A percentile compares a stretch with the other conserved stretches of the same genome.
phyloP scores from a whole-genome alignment of 2,797 vertebrate genomes.

The Catamblyrhynchus diadema region DNA sequence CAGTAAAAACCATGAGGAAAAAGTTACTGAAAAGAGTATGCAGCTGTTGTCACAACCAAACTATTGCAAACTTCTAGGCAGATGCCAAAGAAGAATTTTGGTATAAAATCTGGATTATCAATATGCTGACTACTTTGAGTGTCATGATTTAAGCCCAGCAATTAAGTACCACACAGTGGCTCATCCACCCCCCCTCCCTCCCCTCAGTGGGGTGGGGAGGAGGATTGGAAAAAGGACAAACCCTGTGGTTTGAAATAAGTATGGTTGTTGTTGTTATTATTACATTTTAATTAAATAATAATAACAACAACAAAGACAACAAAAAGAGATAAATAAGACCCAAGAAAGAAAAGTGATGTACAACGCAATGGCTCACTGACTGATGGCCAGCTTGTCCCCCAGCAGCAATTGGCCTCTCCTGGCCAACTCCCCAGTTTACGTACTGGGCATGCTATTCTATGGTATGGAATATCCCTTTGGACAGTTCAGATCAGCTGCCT shows the following conservation, averaged over 20 bases:
- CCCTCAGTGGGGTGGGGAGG: neutral
- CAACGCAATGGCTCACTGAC: neutral
- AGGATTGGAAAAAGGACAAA: neutral
- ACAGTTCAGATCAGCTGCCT: neutral
- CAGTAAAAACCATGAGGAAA: neutral
- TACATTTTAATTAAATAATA: neutral
- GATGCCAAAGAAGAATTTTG: neutral
- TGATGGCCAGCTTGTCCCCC: accelerated
- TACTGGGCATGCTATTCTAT: neutral
- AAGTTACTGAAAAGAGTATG: neutral
- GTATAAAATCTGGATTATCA: neutral
- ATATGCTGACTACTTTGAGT: neutral
- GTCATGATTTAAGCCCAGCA: neutral
- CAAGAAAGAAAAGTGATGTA: neutral
- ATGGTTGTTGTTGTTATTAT: no score
- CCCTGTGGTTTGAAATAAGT: neutral
- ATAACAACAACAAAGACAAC: neutral
- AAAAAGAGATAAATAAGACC: neutral
- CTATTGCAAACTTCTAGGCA: neutral
- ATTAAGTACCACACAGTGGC: neutral
- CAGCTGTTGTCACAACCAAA: neutral
- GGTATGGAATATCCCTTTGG: neutral
- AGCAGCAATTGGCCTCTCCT: neutral
- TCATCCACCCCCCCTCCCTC: neutral
- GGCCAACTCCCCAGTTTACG: neutral